Base-by-base conservation (phyloP, 2,797 vertebrate genomes). In the Orientallactaga sibirica region DNA sequence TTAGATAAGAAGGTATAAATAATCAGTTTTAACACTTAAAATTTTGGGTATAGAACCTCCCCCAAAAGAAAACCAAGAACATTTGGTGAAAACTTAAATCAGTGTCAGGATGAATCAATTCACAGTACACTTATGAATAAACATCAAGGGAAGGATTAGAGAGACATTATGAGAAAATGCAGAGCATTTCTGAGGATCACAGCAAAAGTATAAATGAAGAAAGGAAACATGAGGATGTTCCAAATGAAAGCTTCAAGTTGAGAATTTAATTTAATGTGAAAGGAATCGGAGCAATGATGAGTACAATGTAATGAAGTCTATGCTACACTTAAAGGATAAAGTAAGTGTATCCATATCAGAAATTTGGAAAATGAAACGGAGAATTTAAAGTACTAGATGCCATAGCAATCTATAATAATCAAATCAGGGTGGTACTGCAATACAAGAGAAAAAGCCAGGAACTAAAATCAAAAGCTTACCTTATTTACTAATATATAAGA, bases 201-300 rank as follows among this genome's bases (percentile, higher is more conserved):
- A 75, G 16, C 7, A 58, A 37, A 85, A 33, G 55, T 1, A 12
- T 62, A 80, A 77, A 84, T 66, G 79, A 58, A 84, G 7, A 55
- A 71, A 55, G 5, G 61, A 73, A 66, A n/a, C 48, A 76, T 48
- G 41, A 91, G 64, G 62, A 74, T 29, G 1, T 29, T 27, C 20
- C 33, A 3, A n/a, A 61, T 19, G 9, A 75, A 91, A 24, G 3
- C 19, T 1, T 80, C 48, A 48, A 64, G 24, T 14, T 76, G 74
- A 71, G 27, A 92, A 76, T 79, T 83, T 80, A 90, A 91, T 68
- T 78, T 74, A 71, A 79, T 19, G 24, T 62, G 12, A 77, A 81
- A 85, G 22, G 2, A 90, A 18, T 76, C n/a, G 62, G 43, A 77
- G 41, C 3, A 55, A 88, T 85, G 22, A 19, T 14, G 25, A 15